Percentiles rank a stretch among this genome's conserved stretches.
Conservation (phyloP, 2,113 vertebrate genomes). For the Urocynchramus pylzowi region DNA sequence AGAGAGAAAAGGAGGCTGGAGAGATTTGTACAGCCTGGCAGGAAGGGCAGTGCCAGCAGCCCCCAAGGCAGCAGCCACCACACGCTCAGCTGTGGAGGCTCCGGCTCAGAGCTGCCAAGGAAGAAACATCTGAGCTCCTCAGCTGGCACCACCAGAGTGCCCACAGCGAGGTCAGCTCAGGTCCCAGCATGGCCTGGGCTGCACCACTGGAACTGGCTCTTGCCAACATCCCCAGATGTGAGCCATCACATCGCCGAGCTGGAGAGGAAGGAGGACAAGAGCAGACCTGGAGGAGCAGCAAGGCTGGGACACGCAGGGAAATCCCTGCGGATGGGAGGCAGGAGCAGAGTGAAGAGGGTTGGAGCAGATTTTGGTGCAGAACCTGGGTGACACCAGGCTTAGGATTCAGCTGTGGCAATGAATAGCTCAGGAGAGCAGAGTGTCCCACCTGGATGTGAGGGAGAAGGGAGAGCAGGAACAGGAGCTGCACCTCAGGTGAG, state of each 20-base stretch:
- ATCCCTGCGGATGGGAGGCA: rapidly evolving
- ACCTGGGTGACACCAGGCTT: not conserved
- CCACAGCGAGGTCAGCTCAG: rapidly evolving
- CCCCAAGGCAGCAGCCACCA: rapidly evolving
- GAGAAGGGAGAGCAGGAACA: not conserved
- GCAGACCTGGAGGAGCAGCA: not conserved
- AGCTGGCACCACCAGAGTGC: not conserved
- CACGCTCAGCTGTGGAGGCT: rapidly evolving
- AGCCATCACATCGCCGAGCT: not conserved
- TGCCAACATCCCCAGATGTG: rapidly evolving
- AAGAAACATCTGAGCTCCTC: not conserved
- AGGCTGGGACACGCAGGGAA: rapidly evolving
- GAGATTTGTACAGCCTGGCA: rapidly evolving
- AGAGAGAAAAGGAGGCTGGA: not conserved
- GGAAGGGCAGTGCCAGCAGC: not conserved
- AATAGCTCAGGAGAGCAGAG: not conserved
- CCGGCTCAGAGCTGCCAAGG: not conserved
- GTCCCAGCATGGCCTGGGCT: not conserved
- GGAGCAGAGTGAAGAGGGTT: rapidly evolving
- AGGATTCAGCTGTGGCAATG: not conserved
- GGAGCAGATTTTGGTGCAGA: not conserved
- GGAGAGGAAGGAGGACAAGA: not conserved
- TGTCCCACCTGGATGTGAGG: rapidly evolving
- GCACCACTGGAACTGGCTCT: not conserved
- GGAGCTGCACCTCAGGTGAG: not conserved